A percentile compares a stretch with the other conserved stretches of the same genome.
These are phyloP conservation scores for Elegia similella DNA, from an alignment of 2,888 invertebrate species.

Conservation along the genomic window DNA sequence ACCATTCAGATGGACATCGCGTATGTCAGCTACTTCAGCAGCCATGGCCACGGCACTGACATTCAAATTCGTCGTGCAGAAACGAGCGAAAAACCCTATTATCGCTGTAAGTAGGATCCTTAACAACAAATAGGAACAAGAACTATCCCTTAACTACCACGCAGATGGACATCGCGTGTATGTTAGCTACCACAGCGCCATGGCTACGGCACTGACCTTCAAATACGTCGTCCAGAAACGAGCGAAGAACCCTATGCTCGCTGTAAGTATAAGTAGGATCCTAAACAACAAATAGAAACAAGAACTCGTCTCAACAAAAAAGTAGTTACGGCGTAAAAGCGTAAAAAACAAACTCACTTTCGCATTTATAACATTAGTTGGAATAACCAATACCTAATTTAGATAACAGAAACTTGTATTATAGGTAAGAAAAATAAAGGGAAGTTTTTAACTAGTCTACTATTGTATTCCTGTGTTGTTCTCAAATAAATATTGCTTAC, in stretches of 20 bases:
- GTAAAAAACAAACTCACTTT: no score
- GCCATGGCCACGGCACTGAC: constrained; percentile 94
- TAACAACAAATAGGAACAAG: constrained; percentile 95
- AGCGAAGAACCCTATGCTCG: constrained; percentile 78
- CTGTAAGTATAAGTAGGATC: constrained; percentile 65
- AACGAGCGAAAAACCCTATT: background rate
- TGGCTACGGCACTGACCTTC: constrained; percentile 92
- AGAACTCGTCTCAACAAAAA: no score
- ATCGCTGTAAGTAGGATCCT: background rate
- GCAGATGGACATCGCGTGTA: constrained; percentile 92
- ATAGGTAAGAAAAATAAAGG: no score
- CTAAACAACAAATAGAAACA: no score
- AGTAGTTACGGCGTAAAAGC: no score
- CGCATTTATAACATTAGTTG: no score
- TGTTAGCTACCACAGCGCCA: constrained; percentile 94
- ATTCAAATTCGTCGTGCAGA: constrained; percentile 36
- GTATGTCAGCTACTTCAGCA: constrained; percentile 93
- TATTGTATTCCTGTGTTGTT: no score
- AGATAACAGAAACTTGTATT: no score
- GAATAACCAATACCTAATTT: no score
- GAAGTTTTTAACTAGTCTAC: no score
- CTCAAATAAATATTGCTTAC: no score
- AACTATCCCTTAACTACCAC: constrained; percentile 89
- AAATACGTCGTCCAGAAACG: constrained; percentile 90
- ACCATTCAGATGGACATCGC: constrained; percentile 90